Evolutionary conservation across 2,888 invertebrate species (phyloP).

Genomic region (Hypomecis atomaria): DNA sequence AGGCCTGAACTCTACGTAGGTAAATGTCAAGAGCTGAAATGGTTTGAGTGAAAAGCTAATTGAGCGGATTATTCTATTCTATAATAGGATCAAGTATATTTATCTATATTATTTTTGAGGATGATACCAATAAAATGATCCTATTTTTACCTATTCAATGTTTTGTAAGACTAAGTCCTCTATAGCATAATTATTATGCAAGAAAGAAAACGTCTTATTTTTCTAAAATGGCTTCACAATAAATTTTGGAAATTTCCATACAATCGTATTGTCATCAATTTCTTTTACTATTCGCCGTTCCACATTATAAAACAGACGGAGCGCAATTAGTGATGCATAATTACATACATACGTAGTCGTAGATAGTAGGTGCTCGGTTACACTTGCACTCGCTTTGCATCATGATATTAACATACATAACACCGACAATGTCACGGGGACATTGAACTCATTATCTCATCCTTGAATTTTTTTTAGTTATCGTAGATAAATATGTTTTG

Average conservation of each 20-base stretch:
- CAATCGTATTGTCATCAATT: constrained; percentile 8
- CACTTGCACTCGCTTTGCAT: constrained; percentile 56
- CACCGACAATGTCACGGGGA: constrained; percentile 74
- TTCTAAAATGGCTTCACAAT: neutral
- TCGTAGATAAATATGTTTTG: constrained; percentile 48
- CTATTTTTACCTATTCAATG: too few relatives aligned
- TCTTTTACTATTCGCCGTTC: constrained; percentile 1
- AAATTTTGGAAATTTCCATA: neutral
- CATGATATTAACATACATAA: constrained; percentile 62
- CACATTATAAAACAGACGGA: constrained; percentile 38
- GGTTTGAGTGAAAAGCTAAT: too few relatives aligned
- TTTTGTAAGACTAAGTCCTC: too few relatives aligned
- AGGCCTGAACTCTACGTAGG: too few relatives aligned
- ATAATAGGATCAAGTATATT: too few relatives aligned
- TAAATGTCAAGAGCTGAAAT: too few relatives aligned
- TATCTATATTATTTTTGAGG: too few relatives aligned
- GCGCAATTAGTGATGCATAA: constrained; percentile 40
- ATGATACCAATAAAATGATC: too few relatives aligned
- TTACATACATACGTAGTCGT: constrained; percentile 34
- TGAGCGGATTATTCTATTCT: too few relatives aligned
- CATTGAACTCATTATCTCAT: constrained; percentile 70
- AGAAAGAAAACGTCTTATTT: neutral
- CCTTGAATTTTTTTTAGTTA: constrained; percentile 77
- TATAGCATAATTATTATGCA: too few relatives aligned
- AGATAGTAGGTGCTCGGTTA: neutral